phyloP scores from a whole-genome alignment of 1,140 invertebrate species.

The Drosophila ogumai region DNA sequence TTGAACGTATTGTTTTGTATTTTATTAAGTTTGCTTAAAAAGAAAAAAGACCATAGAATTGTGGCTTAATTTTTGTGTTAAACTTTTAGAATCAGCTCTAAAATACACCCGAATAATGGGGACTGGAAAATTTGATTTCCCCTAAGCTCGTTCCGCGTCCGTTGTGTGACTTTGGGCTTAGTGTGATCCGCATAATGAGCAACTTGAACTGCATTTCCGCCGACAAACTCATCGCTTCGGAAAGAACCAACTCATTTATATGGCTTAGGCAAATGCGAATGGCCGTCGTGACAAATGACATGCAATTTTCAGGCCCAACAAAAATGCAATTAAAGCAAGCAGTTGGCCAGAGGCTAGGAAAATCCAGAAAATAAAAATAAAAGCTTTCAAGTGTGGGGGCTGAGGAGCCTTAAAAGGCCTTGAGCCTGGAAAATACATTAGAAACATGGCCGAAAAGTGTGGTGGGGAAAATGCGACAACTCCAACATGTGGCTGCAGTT shows the following conservation, averaged over 20 bases:
- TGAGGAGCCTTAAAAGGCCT: constrained; percentile 51
- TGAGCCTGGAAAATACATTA: constrained; percentile 36
- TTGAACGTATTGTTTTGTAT: not conserved
- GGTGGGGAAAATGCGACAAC: constrained; percentile 27
- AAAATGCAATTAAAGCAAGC: constrained; percentile 76
- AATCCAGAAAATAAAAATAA: constrained; percentile 20
- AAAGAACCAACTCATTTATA: constrained; percentile 66
- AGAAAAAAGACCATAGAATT: too few species aligned
- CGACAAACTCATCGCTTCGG: constrained; percentile 21
- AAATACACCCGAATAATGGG: not conserved
- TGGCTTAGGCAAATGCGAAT: constrained; percentile 73
- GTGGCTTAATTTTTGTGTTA: not conserved
- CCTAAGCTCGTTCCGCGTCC: not conserved
- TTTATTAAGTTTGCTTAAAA: not conserved
- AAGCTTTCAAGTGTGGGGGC: constrained; percentile 2
- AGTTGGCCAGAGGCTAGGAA: constrained; percentile 40
- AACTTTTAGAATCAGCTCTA: not conserved
- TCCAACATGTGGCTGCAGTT: constrained; percentile 75
- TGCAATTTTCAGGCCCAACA: constrained; percentile 73
- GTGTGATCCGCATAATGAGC: constrained; percentile 45
- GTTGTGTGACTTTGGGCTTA: constrained; percentile 10
- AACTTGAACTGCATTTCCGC: constrained; percentile 34
- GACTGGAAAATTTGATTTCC: constrained; percentile 5
- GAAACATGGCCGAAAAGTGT: constrained; percentile 13
- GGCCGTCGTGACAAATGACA: constrained; percentile 72